Evolutionary conservation across 2,888 invertebrate genomes (phyloP).

Genomic region (Cataglyphis albicans): DNA sequence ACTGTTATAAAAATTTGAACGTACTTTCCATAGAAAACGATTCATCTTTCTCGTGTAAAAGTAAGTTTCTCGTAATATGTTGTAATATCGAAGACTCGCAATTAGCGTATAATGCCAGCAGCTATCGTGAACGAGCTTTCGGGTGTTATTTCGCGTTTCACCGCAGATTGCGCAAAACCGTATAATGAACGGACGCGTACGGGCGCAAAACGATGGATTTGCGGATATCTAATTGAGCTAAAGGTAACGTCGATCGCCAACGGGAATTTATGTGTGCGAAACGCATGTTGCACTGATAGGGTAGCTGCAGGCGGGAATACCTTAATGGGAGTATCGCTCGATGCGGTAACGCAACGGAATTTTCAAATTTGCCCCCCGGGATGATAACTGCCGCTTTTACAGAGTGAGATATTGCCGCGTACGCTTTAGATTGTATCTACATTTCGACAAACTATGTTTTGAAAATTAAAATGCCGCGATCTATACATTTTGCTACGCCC

Average conservation of each 20-base stretch:
- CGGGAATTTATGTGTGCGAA: constrained; percentile 58
- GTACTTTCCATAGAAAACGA: neutral
- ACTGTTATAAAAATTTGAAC: neutral
- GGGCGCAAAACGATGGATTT: constrained; percentile 50
- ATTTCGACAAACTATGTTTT: constrained; percentile 46
- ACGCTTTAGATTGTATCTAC: constrained; percentile 41
- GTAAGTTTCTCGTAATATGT: constrained; percentile 12
- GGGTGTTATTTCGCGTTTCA: constrained; percentile 48
- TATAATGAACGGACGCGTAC: constrained; percentile 32
- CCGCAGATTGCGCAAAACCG: constrained; percentile 56
- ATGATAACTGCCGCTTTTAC: constrained; percentile 30
- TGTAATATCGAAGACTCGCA: neutral
- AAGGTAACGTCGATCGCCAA: constrained; percentile 61
- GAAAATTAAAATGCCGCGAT: constrained; percentile 43
- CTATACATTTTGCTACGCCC: constrained; percentile 3
- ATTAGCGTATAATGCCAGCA: constrained; percentile 44
- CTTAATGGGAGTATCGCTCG: constrained; percentile 62
- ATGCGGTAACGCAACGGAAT: constrained; percentile 53
- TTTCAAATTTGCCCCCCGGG: constrained; percentile 63
- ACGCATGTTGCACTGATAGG: constrained; percentile 36
- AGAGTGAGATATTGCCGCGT: constrained; percentile 40
- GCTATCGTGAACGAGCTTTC: constrained; percentile 22
- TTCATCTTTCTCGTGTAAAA: neutral
- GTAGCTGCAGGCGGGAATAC: constrained; percentile 56
- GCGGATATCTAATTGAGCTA: constrained; percentile 63